A percentile compares a stretch with the other conserved stretches of the same genome.
phyloP scores from a whole-genome alignment of 92 coral and sea anemone species.

The Phymanthus crucifer region DNA sequence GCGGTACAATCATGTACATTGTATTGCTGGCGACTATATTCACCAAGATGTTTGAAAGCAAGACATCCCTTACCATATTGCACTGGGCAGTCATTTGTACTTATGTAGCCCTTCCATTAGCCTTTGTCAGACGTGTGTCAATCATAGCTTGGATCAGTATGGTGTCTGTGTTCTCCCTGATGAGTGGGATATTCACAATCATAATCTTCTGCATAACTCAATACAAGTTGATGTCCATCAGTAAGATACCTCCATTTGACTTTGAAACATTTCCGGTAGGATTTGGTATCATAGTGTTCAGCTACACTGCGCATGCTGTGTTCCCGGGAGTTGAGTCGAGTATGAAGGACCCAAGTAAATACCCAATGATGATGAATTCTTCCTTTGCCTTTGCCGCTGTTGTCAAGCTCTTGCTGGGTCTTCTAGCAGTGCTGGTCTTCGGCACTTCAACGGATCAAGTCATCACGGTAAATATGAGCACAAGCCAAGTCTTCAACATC shows the following conservation, averaged over 20 bases:
- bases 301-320: constrained; percentile 83
- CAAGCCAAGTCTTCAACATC: constrained; percentile 46
- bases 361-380: constrained; percentile 78
- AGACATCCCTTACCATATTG: constrained; percentile 51
- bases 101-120: constrained; percentile 60
- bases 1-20: constrained; percentile 66
- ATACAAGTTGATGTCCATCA: constrained; percentile 50
- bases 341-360: constrained; percentile 66
- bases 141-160: constrained; percentile 85
- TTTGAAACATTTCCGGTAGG: constrained; percentile 66
- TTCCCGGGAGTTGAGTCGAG: constrained; percentile 86
- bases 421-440: constrained; percentile 71
- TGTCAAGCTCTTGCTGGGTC: constrained; percentile 67
- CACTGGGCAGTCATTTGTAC: constrained; percentile 76
- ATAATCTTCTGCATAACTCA: constrained; percentile 60
- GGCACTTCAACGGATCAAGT: constrained; percentile 63
- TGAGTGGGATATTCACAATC: constrained; percentile 60
- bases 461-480: constrained; percentile 70
- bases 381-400: constrained; percentile 67
- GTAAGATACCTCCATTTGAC: constrained; percentile 60
- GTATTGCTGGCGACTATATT: constrained; percentile 70
- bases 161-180: constrained; percentile 72
- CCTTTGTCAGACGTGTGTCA: constrained; percentile 72
- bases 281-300: constrained; percentile 84
- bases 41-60: constrained; percentile 45